A percentile compares a stretch with the other conserved stretches of the same genome.
These are phyloP conservation scores for Epirrita christyi DNA, from an alignment of 2,888 invertebrate genomes.

Conservation along the genomic window DNA sequence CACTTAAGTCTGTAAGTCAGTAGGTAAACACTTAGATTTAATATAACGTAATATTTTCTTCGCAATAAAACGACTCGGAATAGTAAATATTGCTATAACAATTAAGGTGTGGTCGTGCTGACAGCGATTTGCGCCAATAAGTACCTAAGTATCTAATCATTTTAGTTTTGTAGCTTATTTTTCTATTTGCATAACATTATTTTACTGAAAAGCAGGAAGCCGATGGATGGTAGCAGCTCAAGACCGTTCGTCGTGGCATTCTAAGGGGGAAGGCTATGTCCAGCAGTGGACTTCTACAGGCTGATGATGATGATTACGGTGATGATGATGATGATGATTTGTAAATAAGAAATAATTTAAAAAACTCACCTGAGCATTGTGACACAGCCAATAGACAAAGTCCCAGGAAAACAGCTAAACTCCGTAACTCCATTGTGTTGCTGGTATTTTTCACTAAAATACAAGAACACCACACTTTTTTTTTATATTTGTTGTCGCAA, in stretches of 20 bases:
- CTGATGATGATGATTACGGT: no score
- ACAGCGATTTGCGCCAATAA: no score
- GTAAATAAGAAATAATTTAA: not conserved
- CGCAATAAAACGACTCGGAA: constrained; percentile 20
- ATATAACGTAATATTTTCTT: constrained; percentile 7
- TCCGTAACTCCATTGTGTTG: constrained; percentile 65
- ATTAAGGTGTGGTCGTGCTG: constrained; percentile 9
- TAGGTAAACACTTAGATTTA: not conserved
- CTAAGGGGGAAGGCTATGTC: no score
- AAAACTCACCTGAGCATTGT: constrained; percentile 69
- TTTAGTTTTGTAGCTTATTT: no score
- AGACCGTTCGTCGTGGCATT: no score
- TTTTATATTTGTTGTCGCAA: no score
- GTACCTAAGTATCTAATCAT: no score
- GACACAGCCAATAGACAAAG: constrained; percentile 60
- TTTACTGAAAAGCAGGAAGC: no score
- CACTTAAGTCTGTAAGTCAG: constrained; percentile 3
- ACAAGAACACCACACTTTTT: constrained; percentile 44
- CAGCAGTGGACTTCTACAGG: no score
- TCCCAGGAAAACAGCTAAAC: constrained; percentile 57
- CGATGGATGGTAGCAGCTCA: no score
- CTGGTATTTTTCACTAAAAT: constrained; percentile 37
- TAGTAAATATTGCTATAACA: constrained; percentile 26
- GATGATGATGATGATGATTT: no score
- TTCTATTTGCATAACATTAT: no score